Base-by-base conservation (phyloP, 2,888 invertebrate species). In the Cataglyphis altisquamis region DNA sequence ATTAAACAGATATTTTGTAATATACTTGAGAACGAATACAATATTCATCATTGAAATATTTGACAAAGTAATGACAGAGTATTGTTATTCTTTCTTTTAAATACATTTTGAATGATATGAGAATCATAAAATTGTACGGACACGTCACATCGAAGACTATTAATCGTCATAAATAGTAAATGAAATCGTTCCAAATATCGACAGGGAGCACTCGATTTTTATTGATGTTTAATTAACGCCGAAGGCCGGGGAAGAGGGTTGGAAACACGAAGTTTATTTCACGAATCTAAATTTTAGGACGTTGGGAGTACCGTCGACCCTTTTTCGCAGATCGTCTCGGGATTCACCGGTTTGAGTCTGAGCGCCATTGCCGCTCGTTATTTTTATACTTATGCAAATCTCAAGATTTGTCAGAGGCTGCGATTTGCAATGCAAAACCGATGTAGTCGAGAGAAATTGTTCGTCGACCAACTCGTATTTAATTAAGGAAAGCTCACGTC, bases 181-280 rank as follows among this genome's bases (percentile, higher is more conserved):
- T 57, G 62, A 63, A 84, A 78, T 39, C 67, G 66, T 72, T 73
- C 48, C 75, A 81, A 84, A 84, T 84, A 72, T 80, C 73, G 32
- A 72, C 25, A 52, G 32, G 21, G 12, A 41, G 18, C 63, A 29
- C 39, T 45, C 15, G 6, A 25, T 57, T 81, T 39, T 48, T 62
- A 81, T 67, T 60, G 74, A 60, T 57, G 73, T 83, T 85, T 87
- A 87, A 87, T 87, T 87, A 87, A 87, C 70, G 85, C 62, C 82
- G 32, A 70, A 81, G 67, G 67, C 25, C 41, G 81, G 78, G 81
- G 78, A 21, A 48, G 78, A 68, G 52, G 75, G 39, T 68, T 60
- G 73, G 25, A 45, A 81, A 74, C 41, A 32, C 39, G 45, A 52
- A 60, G 70, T 87, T 87, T 87, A 87, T 87, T 82, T 82, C n/a